Evolutionary conservation across 2,888 invertebrate genomes (phyloP), one percentile per base, ranked within the genome.

Genomic region (Liposcelis brunnea): DNA sequence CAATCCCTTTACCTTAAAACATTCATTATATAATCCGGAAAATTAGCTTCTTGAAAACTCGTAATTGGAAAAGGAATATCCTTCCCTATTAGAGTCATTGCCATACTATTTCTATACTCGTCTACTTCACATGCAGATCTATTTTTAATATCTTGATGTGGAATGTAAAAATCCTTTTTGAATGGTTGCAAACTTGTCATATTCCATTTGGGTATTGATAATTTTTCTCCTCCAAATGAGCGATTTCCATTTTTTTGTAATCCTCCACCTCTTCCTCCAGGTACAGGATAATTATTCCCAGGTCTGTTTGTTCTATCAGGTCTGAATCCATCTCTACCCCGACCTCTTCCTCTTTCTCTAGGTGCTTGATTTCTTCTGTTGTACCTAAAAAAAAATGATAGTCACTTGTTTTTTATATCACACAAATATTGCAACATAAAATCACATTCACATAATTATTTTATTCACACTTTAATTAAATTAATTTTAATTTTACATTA

Each of bases 81-180:
- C 35, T 74, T 73, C 2, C 93, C 94, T 58, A 83, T 81, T 0
- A 93, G 74, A 0, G 91, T 89, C 44, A 95, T 86, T 62, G 90
- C 84, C 59, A 89, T 79, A 49, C 72, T 71, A 44, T 74, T 71
- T 48, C 84, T 74, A 63, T 81, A 94, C 7, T 74, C 72, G 53
- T 90, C 83, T 1, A 91, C 75, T 55, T 82, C 77, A 32, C 72
- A 42, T 26, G 44, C 56, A 53, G 57, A 61, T 62, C 84, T 75
- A 50, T 67, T 70, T 40, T 73, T 62, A 0, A 87, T 83, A 54
- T 76, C 71, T 0, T 77, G 73, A 58, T 85, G 82, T 4, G 93
- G 90, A 33, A 80, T 71, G 59, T 94, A 95, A 59, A 94, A 94
- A 64, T 91, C 86, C 64, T 95, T 95, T 58, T 87, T 76, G 65